A percentile compares a stretch with the other conserved stretches of the same genome.
Evolutionary conservation across 2,888 invertebrate genomes (phyloP).

Genomic region (Argyresthia goedartella): DNA sequence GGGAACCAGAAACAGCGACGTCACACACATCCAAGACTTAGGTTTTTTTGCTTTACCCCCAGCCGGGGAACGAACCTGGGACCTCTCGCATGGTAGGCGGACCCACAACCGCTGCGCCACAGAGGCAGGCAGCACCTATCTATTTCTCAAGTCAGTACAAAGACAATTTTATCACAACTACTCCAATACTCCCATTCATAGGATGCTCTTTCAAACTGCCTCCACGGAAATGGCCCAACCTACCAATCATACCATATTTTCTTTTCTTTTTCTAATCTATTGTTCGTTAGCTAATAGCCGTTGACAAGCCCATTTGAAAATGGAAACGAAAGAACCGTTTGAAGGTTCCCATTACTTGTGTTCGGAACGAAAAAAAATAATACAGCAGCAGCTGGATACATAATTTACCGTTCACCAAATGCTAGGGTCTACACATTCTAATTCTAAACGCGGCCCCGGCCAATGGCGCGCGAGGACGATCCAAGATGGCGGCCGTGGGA

Average conservation of each 20-base stretch:
- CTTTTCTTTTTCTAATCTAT: constrained; percentile 27
- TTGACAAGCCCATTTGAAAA: constrained; percentile 21
- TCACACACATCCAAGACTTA: no score
- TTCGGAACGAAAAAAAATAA: constrained; percentile 40
- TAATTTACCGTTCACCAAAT: constrained; percentile 67
- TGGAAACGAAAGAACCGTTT: constrained; percentile 24
- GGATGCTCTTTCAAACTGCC: not conserved
- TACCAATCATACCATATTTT: constrained; percentile 3
- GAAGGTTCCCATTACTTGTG: constrained; percentile 46
- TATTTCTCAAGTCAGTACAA: no score
- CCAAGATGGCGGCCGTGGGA: constrained; percentile 69
- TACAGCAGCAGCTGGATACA: constrained; percentile 38
- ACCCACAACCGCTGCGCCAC: no score
- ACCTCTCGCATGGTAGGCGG: no score
- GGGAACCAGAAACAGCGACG: no score
- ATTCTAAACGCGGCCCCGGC: constrained; percentile 66
- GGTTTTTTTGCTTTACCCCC: no score
- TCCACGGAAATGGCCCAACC: not conserved
- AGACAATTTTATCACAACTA: no score
- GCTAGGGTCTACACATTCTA: constrained; percentile 69
- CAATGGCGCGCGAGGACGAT: constrained; percentile 66
- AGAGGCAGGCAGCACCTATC: no score
- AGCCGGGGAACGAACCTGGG: no score
- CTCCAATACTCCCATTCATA: not conserved
- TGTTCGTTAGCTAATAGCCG: constrained; percentile 16